phyloP scores from a whole-genome alignment of 2,797 vertebrate species.

The Chanos chanos region DNA sequence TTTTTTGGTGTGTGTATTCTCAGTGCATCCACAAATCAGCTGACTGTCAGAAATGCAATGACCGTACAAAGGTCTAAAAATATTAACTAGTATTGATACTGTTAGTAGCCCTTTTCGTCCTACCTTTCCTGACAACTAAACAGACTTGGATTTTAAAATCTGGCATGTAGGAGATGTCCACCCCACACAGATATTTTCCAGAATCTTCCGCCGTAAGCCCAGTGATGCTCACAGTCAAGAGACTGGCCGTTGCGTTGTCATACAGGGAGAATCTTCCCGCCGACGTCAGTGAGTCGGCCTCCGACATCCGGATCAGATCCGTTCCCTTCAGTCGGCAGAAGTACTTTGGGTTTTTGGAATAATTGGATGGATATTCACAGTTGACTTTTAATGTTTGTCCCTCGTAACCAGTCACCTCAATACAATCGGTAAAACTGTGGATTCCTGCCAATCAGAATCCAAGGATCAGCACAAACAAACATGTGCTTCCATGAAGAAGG shows the following conservation, averaged over 20 bases:
- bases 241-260: conserved; percentile 47
- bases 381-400: conserved; percentile 38
- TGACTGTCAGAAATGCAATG: too few relatives aligned
- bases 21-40: too few relatives aligned
- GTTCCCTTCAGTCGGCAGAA: neutral
- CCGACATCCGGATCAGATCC: conserved; percentile 8
- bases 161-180: rapidly evolving
- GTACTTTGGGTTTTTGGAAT: conserved; percentile 23
- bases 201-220: conserved; percentile 35
- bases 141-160: conserved; percentile 22
- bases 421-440: neutral
- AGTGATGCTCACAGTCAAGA: conserved; percentile 41
- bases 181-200: conserved; percentile 49
- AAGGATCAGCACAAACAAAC: too few relatives aligned
- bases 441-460: too few relatives aligned
- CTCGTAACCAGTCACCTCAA: conserved; percentile 21
- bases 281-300: conserved; percentile 17
- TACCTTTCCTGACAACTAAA: conserved; percentile 24
- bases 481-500: too few relatives aligned
- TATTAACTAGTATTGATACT: too few relatives aligned
- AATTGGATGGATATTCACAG: conserved; percentile 34
- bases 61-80: too few relatives aligned
- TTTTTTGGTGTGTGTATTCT: too few relatives aligned
- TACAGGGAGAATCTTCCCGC: conserved; percentile 42
- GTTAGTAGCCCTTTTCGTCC: neutral